Evolutionary conservation across 2,888 invertebrate species (phyloP), one percentile per base, ranked within the genome.

Genomic region (Synanthedon andrenaeformis): DNA sequence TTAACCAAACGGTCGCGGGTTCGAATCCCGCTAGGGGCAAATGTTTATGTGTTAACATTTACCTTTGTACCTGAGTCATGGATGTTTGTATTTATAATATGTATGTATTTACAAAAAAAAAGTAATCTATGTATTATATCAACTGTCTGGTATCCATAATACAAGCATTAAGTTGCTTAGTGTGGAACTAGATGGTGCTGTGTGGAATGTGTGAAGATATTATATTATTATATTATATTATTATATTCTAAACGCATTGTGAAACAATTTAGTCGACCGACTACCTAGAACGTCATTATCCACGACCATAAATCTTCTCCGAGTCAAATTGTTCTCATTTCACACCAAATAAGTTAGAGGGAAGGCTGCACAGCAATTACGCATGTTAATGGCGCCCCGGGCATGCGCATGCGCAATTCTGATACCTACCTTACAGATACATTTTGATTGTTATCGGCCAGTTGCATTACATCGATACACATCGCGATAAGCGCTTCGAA

Each of bases 321-420:
- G 66, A 74, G 70, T 74, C 76, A 80, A 83, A 83, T 82, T 67
- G 76, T 75, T 77, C 53, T 52, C 78, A 79, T 82, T 82, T 83
- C 80, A 80, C 83, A 84, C 82, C 76, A 78, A 82, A 82, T 82
- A 83, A 78, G 77, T 79, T 78, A 77, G 76, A 67, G 53, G 52
- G 53, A 56, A 56, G 53, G 54, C 52, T 54, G 28, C 10, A 41
- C 57, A 28, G 49, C 58, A 59, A 59, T 59, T 59, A 59, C 58
- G 59, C 59, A 58, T 58, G 58, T 53, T 56, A 51, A 51, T 51
- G 19, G 51, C 28, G 41, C n/a, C 41, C 41, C 35, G 51, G 17
- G 51, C 51, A 41, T 23, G 23, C 51, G 13, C 41, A 19, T 23
- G 17, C 17, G 17, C 17, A 17, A 45, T 12, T 45, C 45, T 45